Conservation (phyloP, 2,113 vertebrate species). For the Python bivittatus region DNA sequence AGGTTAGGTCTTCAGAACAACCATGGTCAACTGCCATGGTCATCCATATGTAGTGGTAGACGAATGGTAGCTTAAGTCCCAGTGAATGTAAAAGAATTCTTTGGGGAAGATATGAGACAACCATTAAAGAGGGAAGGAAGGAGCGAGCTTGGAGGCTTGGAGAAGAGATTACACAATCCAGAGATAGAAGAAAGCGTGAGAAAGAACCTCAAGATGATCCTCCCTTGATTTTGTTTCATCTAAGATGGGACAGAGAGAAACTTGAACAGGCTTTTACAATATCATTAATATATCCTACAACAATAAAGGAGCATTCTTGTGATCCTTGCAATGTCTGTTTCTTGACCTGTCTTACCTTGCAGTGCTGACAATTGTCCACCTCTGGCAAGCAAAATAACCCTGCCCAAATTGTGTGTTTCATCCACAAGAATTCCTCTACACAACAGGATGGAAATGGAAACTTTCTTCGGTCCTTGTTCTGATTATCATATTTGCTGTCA, state of each 20-base stretch:
- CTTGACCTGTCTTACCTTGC: no score
- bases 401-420: conserved; percentile 13
- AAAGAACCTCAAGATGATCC: no score
- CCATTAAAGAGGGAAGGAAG: not conserved
- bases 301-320: no score
- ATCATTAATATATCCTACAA: no score
- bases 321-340: no score
- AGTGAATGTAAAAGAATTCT: not conserved
- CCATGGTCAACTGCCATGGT: not conserved
- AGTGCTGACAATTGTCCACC: no score
- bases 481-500: conserved; percentile 29
- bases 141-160: not conserved
- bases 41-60: not conserved
- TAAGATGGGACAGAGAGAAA: no score
- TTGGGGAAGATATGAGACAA: not conserved
- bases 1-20: not conserved
- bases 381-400: not conserved
- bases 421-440: not conserved
- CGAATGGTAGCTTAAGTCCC: not conserved
- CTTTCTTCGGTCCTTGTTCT: not conserved
- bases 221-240: no score
- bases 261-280: no score
- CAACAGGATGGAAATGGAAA: not conserved
- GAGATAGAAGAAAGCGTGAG: not conserved
- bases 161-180: not conserved